Evolutionary conservation across 2,113 vertebrate genomes (phyloP).

Genomic region (Heliornis fulica): DNA sequence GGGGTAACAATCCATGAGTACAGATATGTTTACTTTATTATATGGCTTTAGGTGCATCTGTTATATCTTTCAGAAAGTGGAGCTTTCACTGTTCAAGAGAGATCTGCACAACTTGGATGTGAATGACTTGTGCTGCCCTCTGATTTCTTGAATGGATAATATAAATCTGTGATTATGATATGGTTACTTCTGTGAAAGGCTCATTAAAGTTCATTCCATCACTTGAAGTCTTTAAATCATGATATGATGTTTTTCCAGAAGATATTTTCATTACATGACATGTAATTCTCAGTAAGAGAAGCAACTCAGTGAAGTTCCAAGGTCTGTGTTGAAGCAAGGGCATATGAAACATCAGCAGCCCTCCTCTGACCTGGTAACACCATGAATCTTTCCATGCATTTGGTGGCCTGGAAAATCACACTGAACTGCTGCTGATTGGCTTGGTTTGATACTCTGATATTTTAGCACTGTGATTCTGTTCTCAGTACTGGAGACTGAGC

Average conservation of each 20-base stretch:
- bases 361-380: background rate
- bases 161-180: background rate
- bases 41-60: background rate
- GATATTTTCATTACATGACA: background rate
- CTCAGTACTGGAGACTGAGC: background rate
- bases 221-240: background rate
- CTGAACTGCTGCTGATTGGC: background rate
- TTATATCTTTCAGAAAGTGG: background rate
- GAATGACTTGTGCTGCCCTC: background rate
- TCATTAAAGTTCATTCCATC: background rate
- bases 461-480: background rate
- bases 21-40: background rate
- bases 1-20: background rate
- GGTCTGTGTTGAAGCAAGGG: background rate
- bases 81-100: background rate
- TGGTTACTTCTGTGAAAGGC: background rate
- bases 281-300: background rate
- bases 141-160: background rate
- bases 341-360: background rate
- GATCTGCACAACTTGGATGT: background rate
- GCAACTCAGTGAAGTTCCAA: background rate
- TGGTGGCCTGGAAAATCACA: conserved; percentile 8
- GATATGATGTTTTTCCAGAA: background rate
- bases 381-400: background rate
- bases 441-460: background rate